Evolutionary conservation across 2,797 vertebrate species (phyloP), one percentile per base, ranked within the genome.

Genomic region (Myotis myotis): DNA sequence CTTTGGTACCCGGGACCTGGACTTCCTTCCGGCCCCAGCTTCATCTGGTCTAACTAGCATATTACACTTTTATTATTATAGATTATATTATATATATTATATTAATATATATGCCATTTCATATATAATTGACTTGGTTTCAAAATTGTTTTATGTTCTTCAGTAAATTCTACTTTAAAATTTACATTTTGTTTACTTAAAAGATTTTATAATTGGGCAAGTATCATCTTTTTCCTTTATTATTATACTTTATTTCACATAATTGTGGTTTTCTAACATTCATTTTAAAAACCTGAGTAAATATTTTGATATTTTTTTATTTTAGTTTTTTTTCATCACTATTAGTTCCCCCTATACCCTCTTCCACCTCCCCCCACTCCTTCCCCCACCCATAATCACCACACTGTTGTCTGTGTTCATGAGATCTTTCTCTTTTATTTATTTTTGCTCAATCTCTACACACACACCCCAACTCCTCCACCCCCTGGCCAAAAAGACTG

Each of bases 231-330:
- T 93, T 97, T 91, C 88, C 76, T 95, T 97, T 80, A 33, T 95
- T 95, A 81, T 95, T 97, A 30, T 94, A 70, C 91, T 94, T 97
- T 84, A 83, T 91, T 97, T 90, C 83, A 96, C 88, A 94, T 94
- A 97, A 98, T 87, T 95, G 83, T 97, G 97, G 91, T 87, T 97
- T 87, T 91, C 93, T 94, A 89, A 94, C 90, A 96, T 93, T 83
- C 93, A 95, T 93, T 96, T 91, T 84, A 90, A 49, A 68, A 81
- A n/a, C 79, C 89, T 94, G 23, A 53, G 49, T 83, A 76, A 23
- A 19, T 66, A 72, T 23, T 93, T 89, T 64, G 30, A 17, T 64
- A 64, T n/a, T 30, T 64, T 8, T 64, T 66, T 66, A 17, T 68
- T 68, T 64, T n/a, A 64, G 3, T 64, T 64, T 64, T 66, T 66